These are phyloP conservation scores for Philotrypesis tridentata DNA, from an alignment of 1,140 invertebrate genomes.

Conservation along the genomic window DNA sequence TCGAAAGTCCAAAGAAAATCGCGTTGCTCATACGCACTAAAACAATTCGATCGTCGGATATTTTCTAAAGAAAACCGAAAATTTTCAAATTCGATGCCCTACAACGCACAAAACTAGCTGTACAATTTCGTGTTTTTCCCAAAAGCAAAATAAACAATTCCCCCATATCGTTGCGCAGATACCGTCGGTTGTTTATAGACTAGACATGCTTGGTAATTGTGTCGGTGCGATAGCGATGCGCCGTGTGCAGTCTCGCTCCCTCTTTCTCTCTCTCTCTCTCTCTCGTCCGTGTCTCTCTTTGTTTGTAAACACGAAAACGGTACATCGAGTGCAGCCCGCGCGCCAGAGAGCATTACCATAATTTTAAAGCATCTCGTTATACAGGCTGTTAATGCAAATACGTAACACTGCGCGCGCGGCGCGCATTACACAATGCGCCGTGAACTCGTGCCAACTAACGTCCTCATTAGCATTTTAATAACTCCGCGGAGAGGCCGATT, in stretches of 20 bases:
- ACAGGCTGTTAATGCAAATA: background rate
- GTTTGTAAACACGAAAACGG: background rate
- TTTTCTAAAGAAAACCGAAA: too few species aligned
- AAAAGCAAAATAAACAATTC: too few species aligned
- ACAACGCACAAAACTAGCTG: too few species aligned
- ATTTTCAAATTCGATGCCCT: too few species aligned
- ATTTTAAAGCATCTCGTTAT: slow-evolving; percentile 31
- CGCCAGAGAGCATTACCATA: slow-evolving; percentile 18
- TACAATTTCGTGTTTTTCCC: too few species aligned
- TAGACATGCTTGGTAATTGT: background rate
- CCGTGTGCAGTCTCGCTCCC: too few species aligned
- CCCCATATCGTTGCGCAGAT: too few species aligned
- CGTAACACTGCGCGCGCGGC: background rate
- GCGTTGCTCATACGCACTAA: too few species aligned
- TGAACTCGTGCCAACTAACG: background rate
- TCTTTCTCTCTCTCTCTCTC: too few species aligned
- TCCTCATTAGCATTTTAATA: slow-evolving; percentile 27
- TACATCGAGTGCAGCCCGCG: background rate
- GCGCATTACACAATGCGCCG: too few species aligned
- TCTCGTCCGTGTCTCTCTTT: background rate
- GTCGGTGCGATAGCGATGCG: background rate
- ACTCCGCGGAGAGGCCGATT: slow-evolving; percentile 4
- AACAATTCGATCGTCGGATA: too few species aligned
- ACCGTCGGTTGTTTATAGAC: background rate
- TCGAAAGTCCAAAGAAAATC: too few species aligned